phyloP scores from a whole-genome alignment of 2,113 vertebrate genomes.

The Calidris pygmaea region DNA sequence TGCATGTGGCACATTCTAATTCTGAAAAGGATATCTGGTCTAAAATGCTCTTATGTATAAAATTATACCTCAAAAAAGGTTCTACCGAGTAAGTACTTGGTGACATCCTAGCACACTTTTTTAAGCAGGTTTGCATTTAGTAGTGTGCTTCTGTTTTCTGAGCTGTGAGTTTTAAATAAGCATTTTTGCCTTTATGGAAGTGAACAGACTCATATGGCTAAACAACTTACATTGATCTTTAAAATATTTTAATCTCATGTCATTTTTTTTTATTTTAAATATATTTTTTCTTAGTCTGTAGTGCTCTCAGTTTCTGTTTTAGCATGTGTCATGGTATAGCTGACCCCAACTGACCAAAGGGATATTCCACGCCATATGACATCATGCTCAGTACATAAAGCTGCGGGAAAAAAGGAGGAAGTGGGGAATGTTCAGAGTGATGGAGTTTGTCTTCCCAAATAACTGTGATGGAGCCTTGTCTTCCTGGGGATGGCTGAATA shows the following conservation, averaged over 20 bases:
- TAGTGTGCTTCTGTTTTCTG: not conserved
- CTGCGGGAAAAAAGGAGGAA: not conserved
- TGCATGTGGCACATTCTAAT: not conserved
- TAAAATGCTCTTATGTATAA: not conserved
- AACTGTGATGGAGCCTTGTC: not conserved
- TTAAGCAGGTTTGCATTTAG: not conserved
- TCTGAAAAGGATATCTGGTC: not conserved
- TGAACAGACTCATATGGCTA: not conserved
- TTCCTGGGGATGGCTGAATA: not conserved
- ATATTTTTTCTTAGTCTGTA: not conserved
- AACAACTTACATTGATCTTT: not conserved
- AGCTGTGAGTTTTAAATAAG: not conserved
- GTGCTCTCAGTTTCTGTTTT: not conserved
- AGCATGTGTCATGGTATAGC: not conserved
- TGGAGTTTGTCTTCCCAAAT: not conserved
- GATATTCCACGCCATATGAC: not conserved
- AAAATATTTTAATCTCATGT: not conserved
- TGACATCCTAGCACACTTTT: not conserved
- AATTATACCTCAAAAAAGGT: not conserved
- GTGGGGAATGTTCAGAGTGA: not conserved
- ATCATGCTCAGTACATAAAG: not conserved
- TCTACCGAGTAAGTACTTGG: not conserved
- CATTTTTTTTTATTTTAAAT: not conserved
- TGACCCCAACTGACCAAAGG: not conserved
- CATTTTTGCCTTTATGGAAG: not conserved